Evolutionary conservation across 2,888 invertebrate genomes (phyloP), one percentile per base, ranked within the genome.

Genomic region (Dorcus hopei): DNA sequence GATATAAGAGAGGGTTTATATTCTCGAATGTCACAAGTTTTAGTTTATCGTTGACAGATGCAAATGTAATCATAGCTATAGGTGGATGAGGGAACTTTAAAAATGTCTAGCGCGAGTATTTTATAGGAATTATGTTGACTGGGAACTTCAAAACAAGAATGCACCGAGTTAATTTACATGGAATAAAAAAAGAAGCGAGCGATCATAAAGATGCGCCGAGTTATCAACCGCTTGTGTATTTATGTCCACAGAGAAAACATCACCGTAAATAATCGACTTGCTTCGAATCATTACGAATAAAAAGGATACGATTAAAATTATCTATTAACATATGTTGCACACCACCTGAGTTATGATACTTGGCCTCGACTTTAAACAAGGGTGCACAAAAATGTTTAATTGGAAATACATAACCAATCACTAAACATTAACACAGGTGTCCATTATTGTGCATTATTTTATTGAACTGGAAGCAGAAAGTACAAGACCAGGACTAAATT

Each of bases 51-150:
- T 62, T 68, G 68, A 68, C 68, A 67, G 65, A 68, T 68, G 68
- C 66, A 66, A 68, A 68, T 68, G 67, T 67, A 67, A 68, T 68
- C 67, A 67, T 67, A 65, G 65, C 64, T 65, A 64, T 63, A 66
- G 61, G 62, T 65, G 58, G 59, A 59, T 57, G 60, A 53, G 54
- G 52, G 45, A 49, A 56, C 53, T 53, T 57, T 57, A 60, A 60
- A 57, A 57, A 57, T 51, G 57, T 57, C 60, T 48, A 53, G 45
- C 43, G 53, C n/a, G 51, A 56, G 53, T 52, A 57, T 60, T 51
- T 51, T 38, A 50, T 26, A 59, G 38, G 59, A 59, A 59, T 59
- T 54, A 59, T 59, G 55, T 50, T 51, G 55, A 55, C 59, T 58
- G 52, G 52, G 49, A 49, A 52, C 57, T 59, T 58, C 59, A 59